Evolutionary conservation across 2,797 vertebrate species (phyloP).

Genomic region (Rhabdophis nuchalis): DNA sequence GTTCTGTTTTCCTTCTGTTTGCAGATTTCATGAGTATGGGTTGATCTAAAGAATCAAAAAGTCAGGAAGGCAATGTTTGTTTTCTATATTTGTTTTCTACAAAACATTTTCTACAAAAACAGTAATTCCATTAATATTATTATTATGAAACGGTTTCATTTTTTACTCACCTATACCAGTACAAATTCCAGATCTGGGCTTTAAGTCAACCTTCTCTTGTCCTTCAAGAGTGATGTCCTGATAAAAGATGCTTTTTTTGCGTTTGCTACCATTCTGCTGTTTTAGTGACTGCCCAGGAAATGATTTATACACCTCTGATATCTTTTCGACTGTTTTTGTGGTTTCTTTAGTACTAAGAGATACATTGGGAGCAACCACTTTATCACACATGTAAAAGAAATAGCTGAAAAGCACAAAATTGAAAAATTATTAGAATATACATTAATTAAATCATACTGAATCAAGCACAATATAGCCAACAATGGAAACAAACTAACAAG

Average conservation of each 20-base stretch:
- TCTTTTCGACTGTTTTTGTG: constrained; percentile 61
- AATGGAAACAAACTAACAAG: not conserved
- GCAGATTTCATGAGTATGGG: constrained; percentile 65
- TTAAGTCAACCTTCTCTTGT: constrained; percentile 75
- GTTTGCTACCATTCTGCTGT: constrained; percentile 61
- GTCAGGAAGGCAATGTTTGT: not conserved
- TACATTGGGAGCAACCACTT: constrained; percentile 95
- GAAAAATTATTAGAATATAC: constrained; percentile 33
- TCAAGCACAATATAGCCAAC: not conserved
- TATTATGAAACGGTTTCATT: not conserved
- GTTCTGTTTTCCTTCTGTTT: constrained; percentile 76
- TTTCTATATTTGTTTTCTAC: too few species aligned
- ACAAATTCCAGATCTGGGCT: constrained; percentile 61
- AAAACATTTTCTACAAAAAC: not conserved
- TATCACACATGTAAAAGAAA: constrained; percentile 96
- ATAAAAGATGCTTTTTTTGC: constrained; percentile 67
- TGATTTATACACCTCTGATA: constrained; percentile 63
- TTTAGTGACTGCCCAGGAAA: constrained; percentile 63
- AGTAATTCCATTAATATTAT: not conserved
- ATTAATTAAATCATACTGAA: constrained; percentile 12
- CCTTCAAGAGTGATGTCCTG: constrained; percentile 75
- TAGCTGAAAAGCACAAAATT: constrained; percentile 76
- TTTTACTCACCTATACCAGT: constrained; percentile 65
- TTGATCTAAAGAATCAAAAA: constrained; percentile 50
- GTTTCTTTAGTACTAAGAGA: constrained; percentile 78